Evolutionary conservation across 2,113 vertebrate species (phyloP).

Genomic region (Oxyura jamaicensis): DNA sequence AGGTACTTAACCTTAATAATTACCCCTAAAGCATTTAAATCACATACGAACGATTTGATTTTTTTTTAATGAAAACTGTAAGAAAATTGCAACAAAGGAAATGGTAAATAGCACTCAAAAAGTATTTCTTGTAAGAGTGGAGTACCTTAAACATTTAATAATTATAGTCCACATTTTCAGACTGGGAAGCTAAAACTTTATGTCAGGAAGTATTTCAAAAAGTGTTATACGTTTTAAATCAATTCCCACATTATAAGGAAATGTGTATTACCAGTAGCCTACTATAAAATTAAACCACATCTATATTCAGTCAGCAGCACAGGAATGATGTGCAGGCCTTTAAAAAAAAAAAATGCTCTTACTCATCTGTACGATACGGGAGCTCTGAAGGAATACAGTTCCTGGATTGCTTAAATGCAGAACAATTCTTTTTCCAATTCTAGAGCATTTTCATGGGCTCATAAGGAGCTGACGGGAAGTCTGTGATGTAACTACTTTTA

Average conservation of each 20-base stretch:
- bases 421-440: not conserved
- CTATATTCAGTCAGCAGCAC: not conserved
- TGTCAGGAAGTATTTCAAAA: not conserved
- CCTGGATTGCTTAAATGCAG: too few relatives aligned
- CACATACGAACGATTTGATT: not conserved
- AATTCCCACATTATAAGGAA: not conserved
- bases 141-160: not conserved
- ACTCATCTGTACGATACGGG: fast-evolving
- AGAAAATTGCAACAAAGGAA: not conserved
- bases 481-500: not conserved
- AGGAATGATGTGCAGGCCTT: not conserved
- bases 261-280: not conserved
- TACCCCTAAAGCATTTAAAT: not conserved
- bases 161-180: not conserved
- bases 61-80: not conserved
- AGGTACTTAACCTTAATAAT: not conserved
- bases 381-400: not conserved
- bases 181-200: not conserved
- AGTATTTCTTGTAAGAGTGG: not conserved
- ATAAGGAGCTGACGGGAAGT: fast-evolving
- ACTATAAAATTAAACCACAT: not conserved
- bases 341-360: not conserved
- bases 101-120: not conserved
- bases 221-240: not conserved
- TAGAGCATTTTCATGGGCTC: not conserved